Conservation (phyloP, 2,888 invertebrate species). For the Conops quadrifasciatus region DNA sequence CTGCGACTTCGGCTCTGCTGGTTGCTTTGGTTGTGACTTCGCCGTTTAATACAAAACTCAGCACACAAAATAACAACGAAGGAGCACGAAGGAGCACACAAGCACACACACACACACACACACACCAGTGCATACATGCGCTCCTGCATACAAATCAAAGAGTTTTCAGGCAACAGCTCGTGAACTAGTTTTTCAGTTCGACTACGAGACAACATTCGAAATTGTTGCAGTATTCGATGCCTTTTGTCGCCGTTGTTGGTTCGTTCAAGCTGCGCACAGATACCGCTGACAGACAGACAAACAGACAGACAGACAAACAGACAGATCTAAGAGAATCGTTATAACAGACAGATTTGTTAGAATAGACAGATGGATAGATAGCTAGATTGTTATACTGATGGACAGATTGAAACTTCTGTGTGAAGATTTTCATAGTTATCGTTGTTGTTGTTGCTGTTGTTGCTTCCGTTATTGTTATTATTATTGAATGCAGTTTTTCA, state of each 20-base stretch:
- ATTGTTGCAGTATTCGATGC: too few species aligned
- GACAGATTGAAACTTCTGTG: too few species aligned
- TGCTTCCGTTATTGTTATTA: too few species aligned
- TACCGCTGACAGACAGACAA: background rate
- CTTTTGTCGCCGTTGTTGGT: background rate
- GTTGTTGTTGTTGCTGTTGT: background rate
- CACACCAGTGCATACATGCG: background rate
- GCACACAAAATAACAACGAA: background rate
- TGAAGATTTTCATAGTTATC: too few species aligned
- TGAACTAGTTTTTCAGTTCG: slow-evolving; percentile 26
- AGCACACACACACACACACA: background rate
- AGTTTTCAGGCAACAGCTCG: background rate
- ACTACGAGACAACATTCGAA: too few species aligned
- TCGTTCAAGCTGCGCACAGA: background rate
- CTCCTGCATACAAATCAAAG: background rate
- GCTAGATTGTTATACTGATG: too few species aligned
- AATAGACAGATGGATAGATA: too few species aligned
- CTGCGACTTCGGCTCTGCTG: background rate
- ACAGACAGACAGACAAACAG: slow-evolving; percentile 9
- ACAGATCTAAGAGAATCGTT: too few species aligned
- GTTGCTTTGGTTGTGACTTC: background rate
- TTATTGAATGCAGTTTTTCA: too few species aligned
- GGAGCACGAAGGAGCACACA: background rate
- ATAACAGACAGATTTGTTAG: too few species aligned
- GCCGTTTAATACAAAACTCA: too few species aligned